These are phyloP conservation scores for Drosophila persimilis DNA, from an alignment of 1,140 invertebrate species.

Conservation along the genomic window DNA sequence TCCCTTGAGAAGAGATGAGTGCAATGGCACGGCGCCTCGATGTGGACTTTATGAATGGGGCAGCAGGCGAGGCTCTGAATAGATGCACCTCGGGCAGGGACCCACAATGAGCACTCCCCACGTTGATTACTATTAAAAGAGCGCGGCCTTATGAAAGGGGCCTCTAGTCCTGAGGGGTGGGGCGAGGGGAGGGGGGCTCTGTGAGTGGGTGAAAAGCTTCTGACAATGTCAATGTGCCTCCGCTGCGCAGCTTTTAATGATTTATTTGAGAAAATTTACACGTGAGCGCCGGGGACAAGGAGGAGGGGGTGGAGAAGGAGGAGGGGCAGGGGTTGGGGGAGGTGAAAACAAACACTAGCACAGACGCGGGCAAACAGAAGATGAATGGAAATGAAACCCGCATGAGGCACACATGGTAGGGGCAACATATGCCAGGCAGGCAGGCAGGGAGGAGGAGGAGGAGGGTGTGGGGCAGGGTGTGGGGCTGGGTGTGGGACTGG, in stretches of 20 bases:
- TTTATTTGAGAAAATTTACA: conserved; percentile 81
- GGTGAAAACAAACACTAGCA: conserved; percentile 51
- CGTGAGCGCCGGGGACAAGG: conserved; percentile 59
- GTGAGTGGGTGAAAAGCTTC: conserved; percentile 31
- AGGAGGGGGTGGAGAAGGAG: conserved; percentile 28
- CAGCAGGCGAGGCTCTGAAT: conserved; percentile 66
- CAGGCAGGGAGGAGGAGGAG: too few species aligned
- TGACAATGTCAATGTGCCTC: conserved; percentile 77
- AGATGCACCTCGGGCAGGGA: conserved; percentile 39
- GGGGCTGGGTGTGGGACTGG: neutral
- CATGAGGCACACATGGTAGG: conserved; percentile 22
- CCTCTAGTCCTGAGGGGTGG: neutral
- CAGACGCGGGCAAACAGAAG: conserved; percentile 45
- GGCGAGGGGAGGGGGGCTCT: neutral
- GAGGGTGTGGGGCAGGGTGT: too few species aligned
- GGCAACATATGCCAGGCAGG: conserved; percentile 16
- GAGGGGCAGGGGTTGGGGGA: conserved; percentile 27
- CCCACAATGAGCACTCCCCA: conserved; percentile 68
- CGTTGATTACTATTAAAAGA: conserved; percentile 78
- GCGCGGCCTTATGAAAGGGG: conserved; percentile 39
- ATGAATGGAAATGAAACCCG: conserved; percentile 64
- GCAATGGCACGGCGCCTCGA: conserved; percentile 69
- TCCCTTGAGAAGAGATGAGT: conserved; percentile 46
- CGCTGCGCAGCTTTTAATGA: conserved; percentile 74
- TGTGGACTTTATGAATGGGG: conserved; percentile 64